phyloP scores from a whole-genome alignment of 2,113 vertebrate species.

The Apteryx mantelli region DNA sequence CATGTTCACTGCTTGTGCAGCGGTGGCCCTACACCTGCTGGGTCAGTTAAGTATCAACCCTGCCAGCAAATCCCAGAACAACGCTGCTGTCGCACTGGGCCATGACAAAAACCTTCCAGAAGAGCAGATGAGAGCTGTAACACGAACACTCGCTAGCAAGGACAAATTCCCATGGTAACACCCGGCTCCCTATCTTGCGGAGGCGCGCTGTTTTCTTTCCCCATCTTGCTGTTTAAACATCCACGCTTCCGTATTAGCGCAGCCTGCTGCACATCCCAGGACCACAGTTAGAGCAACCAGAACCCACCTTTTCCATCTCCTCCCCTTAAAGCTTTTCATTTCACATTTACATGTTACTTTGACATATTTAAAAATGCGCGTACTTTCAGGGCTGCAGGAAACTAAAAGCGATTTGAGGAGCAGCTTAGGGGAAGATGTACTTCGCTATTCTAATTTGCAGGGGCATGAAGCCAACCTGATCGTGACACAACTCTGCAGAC shows the following conservation, averaged over 20 bases:
- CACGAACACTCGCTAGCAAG: fast-evolving
- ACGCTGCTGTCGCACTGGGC: background rate
- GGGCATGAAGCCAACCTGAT: background rate
- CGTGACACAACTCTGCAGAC: background rate
- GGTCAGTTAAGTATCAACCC: no score
- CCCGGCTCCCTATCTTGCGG: fast-evolving
- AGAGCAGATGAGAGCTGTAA: background rate
- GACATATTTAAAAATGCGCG: no score
- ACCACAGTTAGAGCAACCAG: background rate
- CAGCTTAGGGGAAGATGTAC: background rate
- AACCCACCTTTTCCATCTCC: background rate
- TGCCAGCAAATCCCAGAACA: background rate
- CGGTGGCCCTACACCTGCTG: background rate
- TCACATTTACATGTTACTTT: background rate
- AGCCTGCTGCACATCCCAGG: background rate
- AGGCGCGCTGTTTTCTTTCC: fast-evolving
- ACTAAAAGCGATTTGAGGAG: no score
- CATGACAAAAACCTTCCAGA: background rate
- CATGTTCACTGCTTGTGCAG: fast-evolving
- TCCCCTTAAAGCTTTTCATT: background rate
- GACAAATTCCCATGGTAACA: background rate
- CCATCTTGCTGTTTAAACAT: background rate
- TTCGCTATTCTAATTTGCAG: fast-evolving
- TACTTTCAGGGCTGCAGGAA: background rate
- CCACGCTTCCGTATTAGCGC: background rate